phyloP scores from a whole-genome alignment of 2,797 vertebrate genomes.

The Alectoris magna region DNA sequence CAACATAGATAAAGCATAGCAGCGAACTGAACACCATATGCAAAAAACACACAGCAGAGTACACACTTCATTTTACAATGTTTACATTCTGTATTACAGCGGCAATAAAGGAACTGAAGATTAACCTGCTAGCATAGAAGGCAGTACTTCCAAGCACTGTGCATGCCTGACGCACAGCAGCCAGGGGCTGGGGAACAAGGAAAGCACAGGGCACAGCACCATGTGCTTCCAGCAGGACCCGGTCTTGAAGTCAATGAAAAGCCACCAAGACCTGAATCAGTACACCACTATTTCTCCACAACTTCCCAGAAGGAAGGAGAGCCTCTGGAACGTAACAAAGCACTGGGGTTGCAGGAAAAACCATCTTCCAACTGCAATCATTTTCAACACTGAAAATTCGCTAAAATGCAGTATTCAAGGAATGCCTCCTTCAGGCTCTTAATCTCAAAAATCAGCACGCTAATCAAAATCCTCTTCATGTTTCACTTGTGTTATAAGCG shows the following conservation, averaged over 20 bases:
- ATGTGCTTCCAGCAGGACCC: accelerated
- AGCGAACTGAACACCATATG: not conserved
- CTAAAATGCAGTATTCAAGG: not conserved
- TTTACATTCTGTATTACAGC: not conserved
- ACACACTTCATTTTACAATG: not conserved
- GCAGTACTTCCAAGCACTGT: not conserved
- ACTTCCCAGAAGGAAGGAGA: not conserved
- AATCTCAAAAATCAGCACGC: not conserved
- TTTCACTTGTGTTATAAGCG: not conserved
- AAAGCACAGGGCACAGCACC: accelerated
- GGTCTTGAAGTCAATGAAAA: not conserved
- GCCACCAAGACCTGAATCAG: not conserved
- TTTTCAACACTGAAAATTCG: not conserved
- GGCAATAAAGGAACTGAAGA: not conserved
- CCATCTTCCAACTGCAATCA: not conserved
- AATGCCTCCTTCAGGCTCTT: not conserved
- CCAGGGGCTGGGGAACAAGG: not conserved
- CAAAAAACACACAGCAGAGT: not conserved
- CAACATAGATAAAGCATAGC: not conserved
- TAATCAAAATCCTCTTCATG: not conserved
- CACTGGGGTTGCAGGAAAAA: not conserved
- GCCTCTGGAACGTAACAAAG: not conserved
- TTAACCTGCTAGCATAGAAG: not conserved
- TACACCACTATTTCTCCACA: not conserved
- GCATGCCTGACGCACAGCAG: not conserved